phyloP scores from a whole-genome alignment of 2,797 vertebrate genomes.

The Muraenolepis orangiensis region DNA sequence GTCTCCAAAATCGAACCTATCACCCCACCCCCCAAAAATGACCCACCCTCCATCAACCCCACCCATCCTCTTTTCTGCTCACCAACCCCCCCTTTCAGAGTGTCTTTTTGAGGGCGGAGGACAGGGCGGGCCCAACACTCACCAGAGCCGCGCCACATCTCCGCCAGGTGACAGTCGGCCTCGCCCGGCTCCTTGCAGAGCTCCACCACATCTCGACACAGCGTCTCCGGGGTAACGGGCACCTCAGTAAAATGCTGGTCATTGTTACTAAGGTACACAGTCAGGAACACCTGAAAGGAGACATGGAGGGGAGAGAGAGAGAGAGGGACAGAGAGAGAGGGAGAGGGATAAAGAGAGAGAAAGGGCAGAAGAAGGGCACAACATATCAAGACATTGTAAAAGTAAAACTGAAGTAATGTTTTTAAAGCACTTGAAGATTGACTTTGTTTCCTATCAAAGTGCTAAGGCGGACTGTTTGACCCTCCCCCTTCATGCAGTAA shows the following conservation, averaged over 20 bases:
- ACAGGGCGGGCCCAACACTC: conserved; percentile 28
- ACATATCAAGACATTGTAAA: not conserved
- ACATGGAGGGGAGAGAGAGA: conserved; percentile 7
- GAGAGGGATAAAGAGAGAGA: conserved; percentile 16
- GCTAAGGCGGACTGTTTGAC: not conserved
- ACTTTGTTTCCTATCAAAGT: not conserved
- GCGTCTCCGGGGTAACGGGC: conserved; percentile 90
- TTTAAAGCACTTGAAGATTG: too few species aligned
- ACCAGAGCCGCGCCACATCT: conserved; percentile 95
- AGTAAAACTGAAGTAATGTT: too few species aligned
- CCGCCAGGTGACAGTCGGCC: conserved; percentile 87
- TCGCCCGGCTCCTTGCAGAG: conserved; percentile 95
- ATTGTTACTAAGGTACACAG: conserved; percentile 97
- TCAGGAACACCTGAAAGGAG: conserved; percentile 91
- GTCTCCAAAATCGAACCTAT: not conserved
- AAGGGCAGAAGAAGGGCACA: not conserved
- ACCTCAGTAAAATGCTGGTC: conserved; percentile 99
- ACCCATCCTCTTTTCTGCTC: not conserved
- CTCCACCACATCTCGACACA: conserved; percentile 91
- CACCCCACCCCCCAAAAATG: not conserved
- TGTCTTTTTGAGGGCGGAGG: not conserved
- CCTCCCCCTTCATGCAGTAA: not conserved
- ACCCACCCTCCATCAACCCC: not conserved
- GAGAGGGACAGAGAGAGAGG: not conserved
- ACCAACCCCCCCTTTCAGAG: not conserved